phyloP scores from a whole-genome alignment of 2,888 invertebrate species.

The Ochropacha duplaris region DNA sequence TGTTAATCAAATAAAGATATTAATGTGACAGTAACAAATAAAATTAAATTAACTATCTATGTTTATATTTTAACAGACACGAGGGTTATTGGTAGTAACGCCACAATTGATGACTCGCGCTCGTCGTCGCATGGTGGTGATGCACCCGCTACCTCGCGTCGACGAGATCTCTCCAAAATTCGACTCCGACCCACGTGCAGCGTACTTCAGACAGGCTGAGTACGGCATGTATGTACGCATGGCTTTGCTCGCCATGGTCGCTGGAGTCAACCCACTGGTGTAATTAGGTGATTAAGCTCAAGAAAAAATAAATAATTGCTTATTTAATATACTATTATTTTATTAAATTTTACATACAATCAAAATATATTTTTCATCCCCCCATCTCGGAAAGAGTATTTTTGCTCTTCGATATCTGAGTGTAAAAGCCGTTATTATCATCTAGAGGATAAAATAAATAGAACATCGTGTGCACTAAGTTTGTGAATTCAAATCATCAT shows the following conservation, averaged over 20 bases:
- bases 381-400: too few species aligned
- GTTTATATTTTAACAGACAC: conserved; percentile 85
- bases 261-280: conserved; percentile 84
- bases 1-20: too few species aligned
- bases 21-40: too few species aligned
- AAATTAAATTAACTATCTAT: too few species aligned
- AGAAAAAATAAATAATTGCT: too few species aligned
- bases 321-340: not conserved
- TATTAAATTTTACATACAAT: not conserved
- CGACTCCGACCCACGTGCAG: conserved; percentile 97
- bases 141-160: conserved; percentile 98
- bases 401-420: too few species aligned
- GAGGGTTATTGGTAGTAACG: conserved; percentile 94
- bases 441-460: too few species aligned
- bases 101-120: conserved; percentile 98
- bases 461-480: too few species aligned
- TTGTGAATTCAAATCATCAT: too few species aligned
- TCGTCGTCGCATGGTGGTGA: conserved; percentile 96
- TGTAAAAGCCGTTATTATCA: too few species aligned
- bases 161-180: conserved; percentile 97
- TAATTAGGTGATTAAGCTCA: conserved; percentile 24
- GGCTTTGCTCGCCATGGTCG: conserved; percentile 96
- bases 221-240: conserved; percentile 99
- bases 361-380: too few species aligned
- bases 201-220: conserved; percentile 99